Evolutionary conservation across 2,797 vertebrate species (phyloP).

Genomic region (Spea hammondii): DNA sequence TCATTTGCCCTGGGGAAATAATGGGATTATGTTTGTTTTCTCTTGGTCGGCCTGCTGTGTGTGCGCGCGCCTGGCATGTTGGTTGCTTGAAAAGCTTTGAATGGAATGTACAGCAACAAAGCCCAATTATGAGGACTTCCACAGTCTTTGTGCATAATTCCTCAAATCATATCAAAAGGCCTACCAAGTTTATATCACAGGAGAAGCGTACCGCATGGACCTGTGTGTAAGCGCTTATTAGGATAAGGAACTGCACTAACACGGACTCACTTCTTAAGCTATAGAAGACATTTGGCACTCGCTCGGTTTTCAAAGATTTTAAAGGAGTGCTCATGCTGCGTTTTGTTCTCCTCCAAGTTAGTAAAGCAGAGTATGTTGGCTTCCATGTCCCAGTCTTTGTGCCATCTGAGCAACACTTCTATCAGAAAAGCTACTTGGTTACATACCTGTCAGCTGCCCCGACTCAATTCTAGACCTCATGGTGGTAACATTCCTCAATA

Average conservation of each 20-base stretch:
- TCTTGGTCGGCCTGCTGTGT: slow-evolving; percentile 25
- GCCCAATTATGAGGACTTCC: slow-evolving; percentile 55
- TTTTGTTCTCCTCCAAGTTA: too few relatives aligned
- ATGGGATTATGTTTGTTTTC: slow-evolving; percentile 43
- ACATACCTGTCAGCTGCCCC: too few relatives aligned
- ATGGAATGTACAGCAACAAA: slow-evolving; percentile 54
- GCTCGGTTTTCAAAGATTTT: slow-evolving; percentile 5
- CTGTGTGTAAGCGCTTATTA: slow-evolving; percentile 53
- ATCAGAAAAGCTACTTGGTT: too few relatives aligned
- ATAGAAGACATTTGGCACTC: slow-evolving; percentile 1
- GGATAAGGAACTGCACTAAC: slow-evolving; percentile 57
- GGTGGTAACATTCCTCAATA: too few relatives aligned
- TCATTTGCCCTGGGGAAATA: slow-evolving; percentile 50
- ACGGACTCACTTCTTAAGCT: slow-evolving; percentile 22
- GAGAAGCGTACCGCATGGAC: slow-evolving; percentile 53
- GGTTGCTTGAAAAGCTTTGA: slow-evolving; percentile 52
- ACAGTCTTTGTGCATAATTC: slow-evolving; percentile 52
- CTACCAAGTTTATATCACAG: slow-evolving; percentile 54
- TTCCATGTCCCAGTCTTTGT: too few relatives aligned
- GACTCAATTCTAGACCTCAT: too few relatives aligned
- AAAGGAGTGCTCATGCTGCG: background rate
- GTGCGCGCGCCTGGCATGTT: slow-evolving; percentile 38
- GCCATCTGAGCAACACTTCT: too few relatives aligned
- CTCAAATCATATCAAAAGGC: slow-evolving; percentile 49
- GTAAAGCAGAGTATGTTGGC: too few relatives aligned